phyloP scores from a whole-genome alignment of 2,113 vertebrate species.

The Tachysurus vachellii region DNA sequence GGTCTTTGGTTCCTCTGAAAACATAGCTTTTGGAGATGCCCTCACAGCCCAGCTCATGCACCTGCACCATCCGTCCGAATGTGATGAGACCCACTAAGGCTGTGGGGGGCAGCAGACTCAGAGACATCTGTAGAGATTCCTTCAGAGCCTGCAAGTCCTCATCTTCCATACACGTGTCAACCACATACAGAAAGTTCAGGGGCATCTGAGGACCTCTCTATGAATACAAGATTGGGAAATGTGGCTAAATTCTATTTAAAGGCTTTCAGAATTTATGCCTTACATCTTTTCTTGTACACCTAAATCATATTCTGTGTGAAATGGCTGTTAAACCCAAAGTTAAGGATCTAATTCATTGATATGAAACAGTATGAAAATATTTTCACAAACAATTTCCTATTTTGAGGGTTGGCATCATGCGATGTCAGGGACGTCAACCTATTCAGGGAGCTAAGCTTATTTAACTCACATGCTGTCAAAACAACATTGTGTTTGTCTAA shows the following conservation, averaged over 20 bases:
- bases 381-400: neutral
- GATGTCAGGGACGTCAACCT: neutral
- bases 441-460: neutral
- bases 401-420: neutral
- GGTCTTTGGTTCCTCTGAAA: conserved; percentile 94
- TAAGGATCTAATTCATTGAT: neutral
- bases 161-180: conserved; percentile 99
- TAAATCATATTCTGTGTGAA: neutral
- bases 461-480: neutral
- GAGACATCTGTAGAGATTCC: conserved; percentile 97
- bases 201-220: conserved; percentile 97
- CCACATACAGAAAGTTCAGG: conserved; percentile 95
- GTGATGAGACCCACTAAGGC: conserved; percentile 96
- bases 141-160: conserved; percentile 96
- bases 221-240: neutral
- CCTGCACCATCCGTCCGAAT: conserved; percentile 97
- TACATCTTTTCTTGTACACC: neutral
- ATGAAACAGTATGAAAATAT: neutral
- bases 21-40: conserved; percentile 98
- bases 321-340: neutral
- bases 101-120: conserved; percentile 91
- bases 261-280: neutral
- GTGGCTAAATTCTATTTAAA: neutral
- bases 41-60: conserved; percentile 96
- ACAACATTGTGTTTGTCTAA: neutral